Conservation (phyloP, 2,113 vertebrate genomes). For the Cygnus atratus region DNA sequence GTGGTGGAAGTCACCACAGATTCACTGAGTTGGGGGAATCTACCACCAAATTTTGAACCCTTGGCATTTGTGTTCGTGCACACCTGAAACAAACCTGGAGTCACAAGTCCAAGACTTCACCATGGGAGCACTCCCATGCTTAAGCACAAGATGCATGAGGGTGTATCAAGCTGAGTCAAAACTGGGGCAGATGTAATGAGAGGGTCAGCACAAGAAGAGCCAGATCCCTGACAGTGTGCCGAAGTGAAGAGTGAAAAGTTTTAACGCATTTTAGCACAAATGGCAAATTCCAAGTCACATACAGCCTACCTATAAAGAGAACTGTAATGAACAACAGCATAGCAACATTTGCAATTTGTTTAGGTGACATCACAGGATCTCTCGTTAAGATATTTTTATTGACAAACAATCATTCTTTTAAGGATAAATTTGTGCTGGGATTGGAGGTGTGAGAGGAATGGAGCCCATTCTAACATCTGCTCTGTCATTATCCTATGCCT, state of each 20-base stretch:
- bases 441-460: neutral
- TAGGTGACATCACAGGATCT: neutral
- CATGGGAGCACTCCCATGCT: fast-evolving
- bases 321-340: neutral
- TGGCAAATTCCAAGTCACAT: neutral
- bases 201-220: fast-evolving
- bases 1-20: neutral
- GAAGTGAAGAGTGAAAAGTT: neutral
- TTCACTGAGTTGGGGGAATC: fast-evolving
- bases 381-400: neutral
- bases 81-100: neutral
- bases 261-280: neutral
- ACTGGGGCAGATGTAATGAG: fast-evolving
- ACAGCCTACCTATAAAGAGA: fast-evolving
- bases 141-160: fast-evolving
- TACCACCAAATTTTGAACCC: neutral
- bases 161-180: neutral
- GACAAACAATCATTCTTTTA: neutral
- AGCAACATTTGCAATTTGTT: fast-evolving
- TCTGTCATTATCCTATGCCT: neutral
- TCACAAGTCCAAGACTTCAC: neutral
- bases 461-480: constrained; percentile 3
- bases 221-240: fast-evolving
- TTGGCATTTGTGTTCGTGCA: neutral
- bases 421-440: neutral